These are phyloP conservation scores for Incurvaria masculella DNA, from an alignment of 2,888 invertebrate species.

Conservation along the genomic window DNA sequence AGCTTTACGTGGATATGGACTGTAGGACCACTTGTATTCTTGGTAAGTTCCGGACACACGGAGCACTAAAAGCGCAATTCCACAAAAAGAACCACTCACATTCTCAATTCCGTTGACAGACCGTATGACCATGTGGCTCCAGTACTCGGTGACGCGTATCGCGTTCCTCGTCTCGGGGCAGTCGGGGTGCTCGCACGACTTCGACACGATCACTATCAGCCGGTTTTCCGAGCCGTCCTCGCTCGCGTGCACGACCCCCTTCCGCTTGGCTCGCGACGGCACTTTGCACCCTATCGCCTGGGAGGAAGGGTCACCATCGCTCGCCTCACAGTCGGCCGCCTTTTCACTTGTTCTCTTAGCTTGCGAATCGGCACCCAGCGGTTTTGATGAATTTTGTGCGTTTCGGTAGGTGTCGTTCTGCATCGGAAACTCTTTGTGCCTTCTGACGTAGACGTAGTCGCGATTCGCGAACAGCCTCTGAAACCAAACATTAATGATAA, in stretches of 20 bases:
- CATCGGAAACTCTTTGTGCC: slow-evolving; percentile 47
- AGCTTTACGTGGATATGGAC: too few relatives aligned
- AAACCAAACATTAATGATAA: too few relatives aligned
- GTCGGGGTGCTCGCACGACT: slow-evolving; percentile 65
- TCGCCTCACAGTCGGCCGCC: not conserved
- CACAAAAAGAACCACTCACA: too few relatives aligned
- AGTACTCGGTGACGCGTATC: slow-evolving; percentile 74
- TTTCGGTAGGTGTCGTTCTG: slow-evolving; percentile 1
- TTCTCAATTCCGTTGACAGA: slow-evolving; percentile 58
- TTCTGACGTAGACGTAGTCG: slow-evolving; percentile 80
- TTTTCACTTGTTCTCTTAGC: not conserved
- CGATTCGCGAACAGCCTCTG: slow-evolving; percentile 80
- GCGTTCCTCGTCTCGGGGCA: slow-evolving; percentile 66
- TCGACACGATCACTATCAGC: slow-evolving; percentile 54
- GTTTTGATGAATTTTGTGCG: not conserved
- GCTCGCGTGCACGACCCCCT: slow-evolving; percentile 23
- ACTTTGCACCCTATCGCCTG: slow-evolving; percentile 17
- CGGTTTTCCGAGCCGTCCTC: slow-evolving; percentile 10
- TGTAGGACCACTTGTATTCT: too few relatives aligned
- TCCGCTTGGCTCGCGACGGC: slow-evolving; percentile 35
- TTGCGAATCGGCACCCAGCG: not conserved
- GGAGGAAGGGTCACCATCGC: not conserved
- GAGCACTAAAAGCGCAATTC: too few relatives aligned
- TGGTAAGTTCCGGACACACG: too few relatives aligned
- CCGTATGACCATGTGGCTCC: slow-evolving; percentile 84